phyloP scores from a whole-genome alignment of 2,113 vertebrate species.

The Prolemur simus region DNA sequence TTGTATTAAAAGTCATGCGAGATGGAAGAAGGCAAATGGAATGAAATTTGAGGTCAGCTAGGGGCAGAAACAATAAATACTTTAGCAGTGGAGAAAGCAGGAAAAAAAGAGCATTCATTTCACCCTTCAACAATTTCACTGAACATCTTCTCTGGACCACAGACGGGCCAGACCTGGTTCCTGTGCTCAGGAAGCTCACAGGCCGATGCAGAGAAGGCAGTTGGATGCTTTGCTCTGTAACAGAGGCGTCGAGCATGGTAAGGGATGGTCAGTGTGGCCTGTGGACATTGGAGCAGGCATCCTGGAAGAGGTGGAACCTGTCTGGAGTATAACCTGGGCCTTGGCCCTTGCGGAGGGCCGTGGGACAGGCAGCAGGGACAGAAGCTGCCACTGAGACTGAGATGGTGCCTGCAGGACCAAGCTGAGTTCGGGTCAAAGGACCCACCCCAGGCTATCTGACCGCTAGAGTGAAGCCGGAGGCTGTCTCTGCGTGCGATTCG shows the following conservation, averaged over 20 bases:
- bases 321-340: neutral
- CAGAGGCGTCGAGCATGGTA: accelerated
- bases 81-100: neutral
- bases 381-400: neutral
- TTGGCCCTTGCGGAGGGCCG: neutral
- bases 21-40: neutral
- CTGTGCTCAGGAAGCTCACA: neutral
- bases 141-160: neutral
- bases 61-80: neutral
- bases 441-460: neutral
- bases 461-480: neutral
- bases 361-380: neutral
- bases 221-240: neutral
- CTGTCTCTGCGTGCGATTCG: neutral
- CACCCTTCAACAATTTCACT: accelerated
- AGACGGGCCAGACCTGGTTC: accelerated
- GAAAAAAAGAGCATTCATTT: accelerated
- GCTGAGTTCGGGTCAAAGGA: neutral
- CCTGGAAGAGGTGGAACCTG: neutral
- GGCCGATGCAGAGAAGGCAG: accelerated
- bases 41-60: neutral
- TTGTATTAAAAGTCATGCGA: neutral
- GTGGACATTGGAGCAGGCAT: accelerated
- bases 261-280: neutral
- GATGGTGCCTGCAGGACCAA: neutral